These are phyloP conservation scores for Pardosa pseudoannulata DNA, from an alignment of 2,888 invertebrate species.

Conservation along the genomic window DNA sequence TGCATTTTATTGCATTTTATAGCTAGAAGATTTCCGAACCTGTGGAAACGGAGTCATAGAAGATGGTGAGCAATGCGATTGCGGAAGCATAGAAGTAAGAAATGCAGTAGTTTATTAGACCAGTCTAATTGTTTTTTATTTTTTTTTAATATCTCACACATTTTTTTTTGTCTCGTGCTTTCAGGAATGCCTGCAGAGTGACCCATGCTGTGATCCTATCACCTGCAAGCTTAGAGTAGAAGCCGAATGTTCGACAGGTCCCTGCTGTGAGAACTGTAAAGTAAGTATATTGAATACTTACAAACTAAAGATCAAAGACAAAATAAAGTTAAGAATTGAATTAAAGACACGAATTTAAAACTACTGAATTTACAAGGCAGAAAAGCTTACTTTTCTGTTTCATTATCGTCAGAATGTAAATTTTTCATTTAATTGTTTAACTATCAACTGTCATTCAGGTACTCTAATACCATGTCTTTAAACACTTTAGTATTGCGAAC, in stretches of 20 bases:
- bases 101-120: background rate
- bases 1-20: too few relatives aligned
- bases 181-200: slow-evolving; percentile 87
- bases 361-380: too few relatives aligned
- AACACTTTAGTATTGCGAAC: too few relatives aligned
- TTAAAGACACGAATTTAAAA: too few relatives aligned
- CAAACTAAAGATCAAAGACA: too few relatives aligned
- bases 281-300: too few relatives aligned
- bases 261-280: slow-evolving; percentile 93
- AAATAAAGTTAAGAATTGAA: too few relatives aligned
- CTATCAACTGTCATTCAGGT: too few relatives aligned
- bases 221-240: slow-evolving; percentile 96
- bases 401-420: too few relatives aligned
- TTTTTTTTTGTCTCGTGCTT: background rate
- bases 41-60: slow-evolving; percentile 98
- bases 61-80: slow-evolving; percentile 97
- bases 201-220: slow-evolving; percentile 98
- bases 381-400: too few relatives aligned
- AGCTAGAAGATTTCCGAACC: slow-evolving; percentile 80
- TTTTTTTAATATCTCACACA: background rate
- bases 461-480: too few relatives aligned
- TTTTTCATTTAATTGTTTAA: too few relatives aligned
- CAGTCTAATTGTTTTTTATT: background rate
- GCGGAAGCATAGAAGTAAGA: slow-evolving; percentile 87
- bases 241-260: slow-evolving; percentile 94